Evolutionary conservation across 2,888 invertebrate species (phyloP).

Genomic region (Diachrysia chrysitis): DNA sequence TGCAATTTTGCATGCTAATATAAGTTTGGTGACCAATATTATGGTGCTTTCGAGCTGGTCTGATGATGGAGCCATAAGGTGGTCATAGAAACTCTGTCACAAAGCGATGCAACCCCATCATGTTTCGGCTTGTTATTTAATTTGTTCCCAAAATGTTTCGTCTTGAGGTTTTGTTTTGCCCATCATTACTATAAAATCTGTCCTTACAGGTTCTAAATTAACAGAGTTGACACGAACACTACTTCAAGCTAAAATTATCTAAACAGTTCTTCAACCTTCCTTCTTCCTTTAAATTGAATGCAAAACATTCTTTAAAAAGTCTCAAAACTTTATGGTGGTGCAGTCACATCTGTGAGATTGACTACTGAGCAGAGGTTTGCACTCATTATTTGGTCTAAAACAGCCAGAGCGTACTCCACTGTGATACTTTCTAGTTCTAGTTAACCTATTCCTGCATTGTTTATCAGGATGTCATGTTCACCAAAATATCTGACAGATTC

Average conservation of each 20-base stretch:
- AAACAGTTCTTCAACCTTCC: too few relatives aligned
- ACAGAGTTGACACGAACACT: conserved; percentile 91
- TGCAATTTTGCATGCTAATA: too few relatives aligned
- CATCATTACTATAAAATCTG: conserved; percentile 21
- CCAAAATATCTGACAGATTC: conserved; percentile 30
- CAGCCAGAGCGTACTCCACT: conserved; percentile 25
- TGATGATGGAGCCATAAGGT: too few relatives aligned
- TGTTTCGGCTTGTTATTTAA: too few relatives aligned
- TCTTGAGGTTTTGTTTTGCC: not conserved
- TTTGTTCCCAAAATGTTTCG: not conserved
- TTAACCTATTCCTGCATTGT: conserved; percentile 43
- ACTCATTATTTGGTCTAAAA: conserved; percentile 31
- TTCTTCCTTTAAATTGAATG: too few relatives aligned
- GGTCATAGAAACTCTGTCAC: too few relatives aligned
- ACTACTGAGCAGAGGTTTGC: conserved; percentile 46
- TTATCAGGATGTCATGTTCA: conserved; percentile 44
- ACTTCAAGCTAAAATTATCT: conserved; percentile 87
- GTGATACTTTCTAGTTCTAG: not conserved
- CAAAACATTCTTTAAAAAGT: too few relatives aligned
- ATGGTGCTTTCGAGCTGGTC: too few relatives aligned
- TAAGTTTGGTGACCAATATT: too few relatives aligned
- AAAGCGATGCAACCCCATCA: too few relatives aligned
- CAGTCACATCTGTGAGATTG: conserved; percentile 46
- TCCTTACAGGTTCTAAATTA: conserved; percentile 52
- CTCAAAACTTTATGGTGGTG: conserved; percentile 46